Evolutionary conservation across 2,888 invertebrate species (phyloP), one percentile per base, ranked within the genome.

Genomic region (Melangyna quadrimaculata): DNA sequence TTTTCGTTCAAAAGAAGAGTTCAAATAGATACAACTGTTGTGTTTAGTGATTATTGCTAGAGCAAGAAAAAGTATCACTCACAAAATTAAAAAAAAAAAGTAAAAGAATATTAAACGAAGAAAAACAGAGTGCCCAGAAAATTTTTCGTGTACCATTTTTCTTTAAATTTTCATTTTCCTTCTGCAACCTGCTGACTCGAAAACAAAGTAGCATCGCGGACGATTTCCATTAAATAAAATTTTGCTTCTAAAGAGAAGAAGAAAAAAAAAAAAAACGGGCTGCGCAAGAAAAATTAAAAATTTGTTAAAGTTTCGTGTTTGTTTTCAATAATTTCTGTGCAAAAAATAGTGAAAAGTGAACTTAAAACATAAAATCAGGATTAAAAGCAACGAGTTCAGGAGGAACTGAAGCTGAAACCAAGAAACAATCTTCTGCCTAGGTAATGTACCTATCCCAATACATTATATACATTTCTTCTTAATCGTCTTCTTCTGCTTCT

Each of bases 121-220:
- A 77, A 77, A 84, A 80, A 79, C 61, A 84, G 55, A 29, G 83
- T 84, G 84, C 74, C 80, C 80, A 75, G 84, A 84, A 72, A 72
- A 80, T 59, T 84, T 75, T 79, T 77, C 77, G 59, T 81, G 57
- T 67, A 74, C 43, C 70, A 75, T 43, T 72, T 74, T 61, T 78
- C 67, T 57, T 51, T n/a, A 29, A 67, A 70, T 79, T 84, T 75
- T 79, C 79, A 59, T 72, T 45, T 65, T 65, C 65, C 45, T 65
- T 32, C 65, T 45, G 65, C 65, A 45, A 65, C 63, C 63, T 65
- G 63, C 63, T 65, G 63, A 65, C 65, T 53, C 29, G 32, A 82
- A 70, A 65, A 73, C 67, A 65, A 65, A 45, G 24, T 65, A 40
- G 17, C 27, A 19, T 53, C 72, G 51, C 59, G 59, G 59, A 59